Conservation (phyloP, 2,888 invertebrate genomes). For the Boloria euphrosyne region DNA sequence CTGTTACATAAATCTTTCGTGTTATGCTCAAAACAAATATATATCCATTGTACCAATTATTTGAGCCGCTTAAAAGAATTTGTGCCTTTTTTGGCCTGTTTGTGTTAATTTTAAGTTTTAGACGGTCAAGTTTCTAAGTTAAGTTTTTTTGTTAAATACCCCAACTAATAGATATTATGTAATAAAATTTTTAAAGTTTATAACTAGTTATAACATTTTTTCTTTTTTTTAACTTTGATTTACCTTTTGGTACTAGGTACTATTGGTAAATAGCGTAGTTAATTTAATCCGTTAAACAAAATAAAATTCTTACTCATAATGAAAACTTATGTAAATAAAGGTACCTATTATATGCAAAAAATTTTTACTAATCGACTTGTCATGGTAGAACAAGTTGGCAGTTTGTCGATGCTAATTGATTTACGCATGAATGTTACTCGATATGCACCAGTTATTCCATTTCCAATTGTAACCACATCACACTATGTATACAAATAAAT, state of each 20-base stretch:
- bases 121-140: constrained; percentile 3
- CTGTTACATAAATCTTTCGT: constrained; percentile 49
- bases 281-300: too few species aligned
- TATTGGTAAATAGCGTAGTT: too few species aligned
- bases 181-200: not conserved
- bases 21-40: constrained; percentile 55
- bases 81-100: constrained; percentile 10
- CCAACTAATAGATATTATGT: not conserved
- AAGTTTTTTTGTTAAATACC: not conserved
- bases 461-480: constrained; percentile 18
- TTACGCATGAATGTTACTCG: constrained; percentile 46
- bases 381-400: constrained; percentile 49
- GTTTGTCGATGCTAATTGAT: constrained; percentile 62
- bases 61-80: constrained; percentile 29
- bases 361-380: constrained; percentile 33
- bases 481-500: constrained; percentile 17
- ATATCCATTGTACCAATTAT: constrained; percentile 40
- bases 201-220: too few species aligned
- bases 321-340: constrained; percentile 22
- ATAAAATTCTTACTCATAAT: too few species aligned
- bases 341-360: constrained; percentile 3
- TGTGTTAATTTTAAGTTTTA: constrained; percentile 16
- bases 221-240: too few species aligned
- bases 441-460: constrained; percentile 32
- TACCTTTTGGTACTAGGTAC: too few species aligned